Evolutionary conservation across 2,888 invertebrate species (phyloP), one percentile per base, ranked within the genome.

Genomic region (Lobophora halterata): DNA sequence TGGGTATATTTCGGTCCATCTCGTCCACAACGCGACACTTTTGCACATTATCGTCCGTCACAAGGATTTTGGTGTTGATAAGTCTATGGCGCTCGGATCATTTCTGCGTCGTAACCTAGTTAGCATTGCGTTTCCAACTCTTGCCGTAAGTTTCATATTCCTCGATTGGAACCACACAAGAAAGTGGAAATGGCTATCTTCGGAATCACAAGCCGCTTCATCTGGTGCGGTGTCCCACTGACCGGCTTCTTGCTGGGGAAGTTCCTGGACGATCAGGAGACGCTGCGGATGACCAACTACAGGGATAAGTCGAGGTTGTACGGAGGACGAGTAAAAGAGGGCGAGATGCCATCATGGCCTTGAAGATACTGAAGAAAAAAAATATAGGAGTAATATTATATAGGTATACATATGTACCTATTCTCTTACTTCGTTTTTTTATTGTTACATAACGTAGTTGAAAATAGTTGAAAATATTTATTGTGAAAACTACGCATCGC

Each of bases 281-380:
- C 92, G 0, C 83, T 92, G 44, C 89, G 94, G 33, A 90, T 94
- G 91, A 87, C 89, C 0, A 77, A 75, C 52, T 96, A 92, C 69
- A 89, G 95, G 42, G 96, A 96, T 65, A 95, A 93, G 68, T 95
- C 95, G 61, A 90, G 91, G 26, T 77, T 96, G 17, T 96, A 92
- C 66, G 93, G 93, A 10, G 88, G 92, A 38, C 77, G 69, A 21
- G 78, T 91, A 1, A 90, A 90, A 52, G 89, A 90, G 49, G 93
- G 91, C 3, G 91, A 93, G 45, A 66, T 83, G 52, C 95, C 95
- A 36, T 90, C 93, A 5, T 95, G 95, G 95, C 92, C 92, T 20
- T 90, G 87, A 54, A 11, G n/a, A n/a, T n/a, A n/a, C n/a, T n/a
- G n/a, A n/a, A n/a, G n/a, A n/a, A n/a, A n/a, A n/a, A n/a, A n/a